These are phyloP conservation scores for Cephus pulcher DNA, from an alignment of 2,888 invertebrate species.

Conservation along the genomic window DNA sequence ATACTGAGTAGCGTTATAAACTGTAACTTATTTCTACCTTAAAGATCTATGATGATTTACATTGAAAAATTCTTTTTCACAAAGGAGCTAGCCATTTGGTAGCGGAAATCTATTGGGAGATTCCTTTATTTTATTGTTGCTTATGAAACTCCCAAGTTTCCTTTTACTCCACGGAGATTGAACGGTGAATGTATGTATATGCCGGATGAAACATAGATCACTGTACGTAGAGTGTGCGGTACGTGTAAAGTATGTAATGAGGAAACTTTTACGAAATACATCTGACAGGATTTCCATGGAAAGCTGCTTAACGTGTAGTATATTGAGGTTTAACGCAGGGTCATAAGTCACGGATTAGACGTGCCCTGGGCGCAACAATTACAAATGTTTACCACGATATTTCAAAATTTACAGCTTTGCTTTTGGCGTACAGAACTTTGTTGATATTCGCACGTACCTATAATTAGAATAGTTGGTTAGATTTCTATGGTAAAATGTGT, in stretches of 20 bases:
- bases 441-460: neutral
- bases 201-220: neutral
- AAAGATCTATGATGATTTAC: neutral
- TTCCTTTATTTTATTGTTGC: neutral
- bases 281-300: neutral
- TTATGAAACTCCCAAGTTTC: neutral
- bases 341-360: neutral
- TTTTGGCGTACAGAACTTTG: neutral
- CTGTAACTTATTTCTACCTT: neutral
- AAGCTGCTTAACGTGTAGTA: neutral
- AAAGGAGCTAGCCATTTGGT: neutral
- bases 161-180: neutral
- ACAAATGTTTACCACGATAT: neutral
- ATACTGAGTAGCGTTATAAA: neutral
- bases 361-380: neutral
- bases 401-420: neutral
- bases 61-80: too few species aligned
- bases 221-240: neutral
- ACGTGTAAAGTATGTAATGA: constrained; percentile 4
- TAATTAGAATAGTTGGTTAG: neutral
- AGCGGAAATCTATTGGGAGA: neutral
- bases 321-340: neutral
- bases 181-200: neutral
- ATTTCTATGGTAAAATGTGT: neutral
- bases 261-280: neutral